Base-by-base conservation (phyloP, 2,113 vertebrate species). In the Salvator merianae region DNA sequence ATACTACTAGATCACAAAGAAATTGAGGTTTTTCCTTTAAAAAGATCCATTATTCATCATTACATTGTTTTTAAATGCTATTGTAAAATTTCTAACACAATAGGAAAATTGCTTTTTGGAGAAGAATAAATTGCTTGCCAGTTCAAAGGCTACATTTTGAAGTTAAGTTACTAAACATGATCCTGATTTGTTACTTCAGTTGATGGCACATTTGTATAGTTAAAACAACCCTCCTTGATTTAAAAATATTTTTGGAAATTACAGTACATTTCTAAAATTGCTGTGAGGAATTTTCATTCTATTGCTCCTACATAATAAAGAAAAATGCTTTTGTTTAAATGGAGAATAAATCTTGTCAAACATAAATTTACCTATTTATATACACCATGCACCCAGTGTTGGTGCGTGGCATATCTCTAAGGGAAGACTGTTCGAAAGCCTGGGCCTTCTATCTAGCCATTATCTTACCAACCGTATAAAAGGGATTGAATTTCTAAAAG, bases 21-120 rank as follows among this genome's bases (percentile, higher is more conserved):
- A 88, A 91, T 66, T 90, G 89, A 94, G 90, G 92, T 94, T 94
- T 95, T 90, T 95, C 80, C 90, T 91, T 96, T 92, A 93, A 94
- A 92, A 94, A 96, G 96, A 96, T 96, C 92, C 95, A 96, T 97
- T 96, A 96, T 96, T 96, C 96, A 96, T 97, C 91, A 91, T 94
- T 91, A 91, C 93, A 93, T 85, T 97, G 95, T 96, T 96, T 97
- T 95, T 95, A 95, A 96, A 96, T 96, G 95, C 95, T 90, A 90
- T 93, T 90, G 87, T 92, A 94, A 93, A 94, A 93, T 94, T 95
- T 95, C 88, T 85, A 91, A 24, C 94, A 96, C 94, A 96, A 94
- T 95, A 94, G 95, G 92, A 93, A 95, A 96, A 96, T 95, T 96
- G 92, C 95, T 94, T 95, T 79, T 95, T 94, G 94, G 95, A 95